phyloP scores from a whole-genome alignment of 2,113 vertebrate genomes.

The Egretta garzetta region DNA sequence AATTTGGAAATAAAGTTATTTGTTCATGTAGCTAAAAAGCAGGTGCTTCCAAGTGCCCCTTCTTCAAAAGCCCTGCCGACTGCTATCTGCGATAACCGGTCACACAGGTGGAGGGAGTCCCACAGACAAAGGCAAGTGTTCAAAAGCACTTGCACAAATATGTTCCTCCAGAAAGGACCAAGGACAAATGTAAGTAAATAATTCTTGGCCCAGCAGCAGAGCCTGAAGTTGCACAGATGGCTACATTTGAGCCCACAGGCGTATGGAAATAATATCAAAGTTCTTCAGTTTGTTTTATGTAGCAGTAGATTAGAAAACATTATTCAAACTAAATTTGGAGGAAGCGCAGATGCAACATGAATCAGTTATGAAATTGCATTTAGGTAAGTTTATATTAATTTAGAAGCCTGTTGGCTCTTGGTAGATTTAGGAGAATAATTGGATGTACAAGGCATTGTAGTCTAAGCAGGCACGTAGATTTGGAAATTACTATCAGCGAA shows the following conservation, averaged over 20 bases:
- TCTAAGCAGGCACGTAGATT: background rate
- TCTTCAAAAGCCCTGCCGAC: background rate
- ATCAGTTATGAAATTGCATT: constrained; percentile 1
- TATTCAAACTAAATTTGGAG: background rate
- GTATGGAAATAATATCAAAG: background rate
- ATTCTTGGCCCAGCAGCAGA: constrained; percentile 1
- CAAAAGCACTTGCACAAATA: constrained; percentile 44
- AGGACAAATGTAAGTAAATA: constrained; percentile 76
- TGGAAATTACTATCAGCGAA: background rate
- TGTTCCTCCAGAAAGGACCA: constrained; percentile 19
- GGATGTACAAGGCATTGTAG: background rate
- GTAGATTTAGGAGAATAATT: background rate
- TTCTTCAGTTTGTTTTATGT: background rate
- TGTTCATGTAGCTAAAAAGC: background rate
- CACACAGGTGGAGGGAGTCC: constrained; percentile 85
- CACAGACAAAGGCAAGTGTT: constrained; percentile 72
- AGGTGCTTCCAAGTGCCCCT: background rate
- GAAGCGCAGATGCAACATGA: background rate
- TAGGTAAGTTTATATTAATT: background rate
- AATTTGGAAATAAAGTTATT: background rate
- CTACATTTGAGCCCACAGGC: background rate
- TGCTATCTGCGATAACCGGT: background rate
- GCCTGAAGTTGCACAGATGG: constrained; percentile 49
- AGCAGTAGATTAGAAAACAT: background rate
- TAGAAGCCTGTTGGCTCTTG: background rate